A percentile compares a stretch with the other conserved stretches of the same genome.
Conservation (phyloP, 2,888 invertebrate species). For the Microdon myrmicae region DNA sequence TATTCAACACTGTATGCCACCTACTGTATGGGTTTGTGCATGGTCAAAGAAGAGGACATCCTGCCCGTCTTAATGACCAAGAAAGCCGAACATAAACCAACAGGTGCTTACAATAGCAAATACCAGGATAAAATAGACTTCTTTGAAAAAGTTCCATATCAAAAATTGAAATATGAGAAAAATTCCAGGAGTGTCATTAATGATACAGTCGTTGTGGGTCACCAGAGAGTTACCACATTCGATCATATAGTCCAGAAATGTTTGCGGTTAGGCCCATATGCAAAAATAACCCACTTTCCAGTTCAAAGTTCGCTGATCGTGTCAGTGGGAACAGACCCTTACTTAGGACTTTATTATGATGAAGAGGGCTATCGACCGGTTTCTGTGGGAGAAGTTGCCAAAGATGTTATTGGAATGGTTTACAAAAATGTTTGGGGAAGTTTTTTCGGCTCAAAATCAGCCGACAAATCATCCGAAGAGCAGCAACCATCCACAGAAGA, state of each 20-base stretch:
- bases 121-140: constrained; percentile 51
- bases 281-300: constrained; percentile 77
- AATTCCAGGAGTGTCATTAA: constrained; percentile 78
- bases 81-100: constrained; percentile 65
- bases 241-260: constrained; percentile 79
- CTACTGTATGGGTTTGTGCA: constrained; percentile 77
- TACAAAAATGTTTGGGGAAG: constrained; percentile 84
- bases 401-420: constrained; percentile 77
- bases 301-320: constrained; percentile 81
- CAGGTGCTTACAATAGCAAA: constrained; percentile 21
- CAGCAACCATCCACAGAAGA: constrained; percentile 62
- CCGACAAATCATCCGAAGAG: constrained; percentile 53
- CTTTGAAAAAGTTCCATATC: constrained; percentile 72
- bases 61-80: constrained; percentile 80
- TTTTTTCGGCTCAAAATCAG: constrained; percentile 67
- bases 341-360: constrained; percentile 88
- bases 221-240: constrained; percentile 74
- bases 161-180: constrained; percentile 88
- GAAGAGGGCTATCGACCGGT: constrained; percentile 87
- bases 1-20: constrained; percentile 64
- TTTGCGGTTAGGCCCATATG: constrained; percentile 61
- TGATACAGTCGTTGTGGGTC: constrained; percentile 79
- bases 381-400: constrained; percentile 88
- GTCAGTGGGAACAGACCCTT: constrained; percentile 84
- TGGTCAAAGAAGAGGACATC: constrained; percentile 79